phyloP scores from a whole-genome alignment of 2,113 vertebrate species.

The Hemiscyllium ocellatum region DNA sequence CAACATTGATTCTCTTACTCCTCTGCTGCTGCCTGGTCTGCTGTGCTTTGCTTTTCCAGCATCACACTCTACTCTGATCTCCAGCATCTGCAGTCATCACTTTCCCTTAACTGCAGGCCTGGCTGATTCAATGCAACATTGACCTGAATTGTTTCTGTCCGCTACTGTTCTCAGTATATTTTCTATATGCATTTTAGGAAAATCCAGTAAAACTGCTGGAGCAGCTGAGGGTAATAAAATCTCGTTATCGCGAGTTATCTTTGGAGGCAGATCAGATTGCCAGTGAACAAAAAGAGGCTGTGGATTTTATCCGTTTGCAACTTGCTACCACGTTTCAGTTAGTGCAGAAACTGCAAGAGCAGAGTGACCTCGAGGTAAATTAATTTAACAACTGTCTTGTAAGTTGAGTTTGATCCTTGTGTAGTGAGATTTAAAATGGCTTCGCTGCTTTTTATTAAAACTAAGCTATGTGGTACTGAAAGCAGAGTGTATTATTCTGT shows the following conservation, averaged over 20 bases:
- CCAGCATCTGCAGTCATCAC: too few species aligned
- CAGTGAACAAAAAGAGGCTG: conserved; percentile 63
- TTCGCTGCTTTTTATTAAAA: background rate
- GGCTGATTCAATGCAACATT: background rate
- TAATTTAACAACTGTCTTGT: background rate
- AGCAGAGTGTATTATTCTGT: background rate
- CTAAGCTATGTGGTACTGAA: background rate
- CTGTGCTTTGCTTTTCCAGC: too few species aligned
- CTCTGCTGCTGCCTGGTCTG: too few species aligned
- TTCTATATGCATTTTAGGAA: conserved; percentile 54
- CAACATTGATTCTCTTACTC: too few species aligned
- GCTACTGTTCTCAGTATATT: too few species aligned
- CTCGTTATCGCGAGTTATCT: conserved; percentile 64
- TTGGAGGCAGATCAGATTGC: conserved; percentile 58
- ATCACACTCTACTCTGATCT: too few species aligned
- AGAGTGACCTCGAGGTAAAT: conserved; percentile 60
- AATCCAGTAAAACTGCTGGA: conserved; percentile 70
- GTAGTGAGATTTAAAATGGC: background rate
- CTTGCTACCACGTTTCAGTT: conserved; percentile 56
- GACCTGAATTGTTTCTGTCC: background rate
- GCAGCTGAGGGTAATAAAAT: conserved; percentile 65
- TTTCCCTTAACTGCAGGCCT: background rate
- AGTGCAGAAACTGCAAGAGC: conserved; percentile 61
- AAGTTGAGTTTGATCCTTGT: background rate
- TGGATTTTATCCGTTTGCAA: conserved; percentile 60